Evolutionary conservation across 2,888 invertebrate genomes (phyloP).

Genomic region (Stenotaenia linearis): DNA sequence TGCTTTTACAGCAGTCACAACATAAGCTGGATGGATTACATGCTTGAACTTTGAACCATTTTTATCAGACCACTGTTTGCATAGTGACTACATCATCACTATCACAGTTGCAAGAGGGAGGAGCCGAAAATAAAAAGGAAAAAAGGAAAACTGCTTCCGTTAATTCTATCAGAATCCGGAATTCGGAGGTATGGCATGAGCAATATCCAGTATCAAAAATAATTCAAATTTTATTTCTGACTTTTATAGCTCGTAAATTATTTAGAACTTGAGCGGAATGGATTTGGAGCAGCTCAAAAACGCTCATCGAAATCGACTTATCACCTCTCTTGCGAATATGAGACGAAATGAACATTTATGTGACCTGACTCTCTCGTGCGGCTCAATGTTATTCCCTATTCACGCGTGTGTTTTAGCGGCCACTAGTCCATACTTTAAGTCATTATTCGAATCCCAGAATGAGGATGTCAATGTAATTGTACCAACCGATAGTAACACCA

Average conservation of each 20-base stretch:
- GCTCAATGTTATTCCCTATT: not conserved
- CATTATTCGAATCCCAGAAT: not conserved
- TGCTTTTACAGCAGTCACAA: not conserved
- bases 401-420: constrained; percentile 21
- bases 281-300: not conserved
- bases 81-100: constrained; percentile 9
- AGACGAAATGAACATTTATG: not conserved
- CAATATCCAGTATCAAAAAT: not conserved
- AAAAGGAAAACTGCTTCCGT: constrained; percentile 10
- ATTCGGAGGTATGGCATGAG: not conserved
- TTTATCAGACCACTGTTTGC: not conserved
- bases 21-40: not conserved
- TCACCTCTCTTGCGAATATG: not conserved
- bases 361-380: not conserved
- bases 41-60: not conserved
- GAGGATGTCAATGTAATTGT: not conserved
- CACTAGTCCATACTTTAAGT: not conserved
- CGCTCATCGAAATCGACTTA: not conserved
- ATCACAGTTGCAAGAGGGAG: not conserved
- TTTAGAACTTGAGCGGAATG: not conserved
- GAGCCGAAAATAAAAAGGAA: not conserved
- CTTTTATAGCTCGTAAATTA: not conserved
- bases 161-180: not conserved
- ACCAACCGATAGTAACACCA: not conserved
- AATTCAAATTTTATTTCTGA: not conserved